Evolutionary conservation across 1,140 invertebrate genomes (phyloP).

Genomic region (Samia ricini): DNA sequence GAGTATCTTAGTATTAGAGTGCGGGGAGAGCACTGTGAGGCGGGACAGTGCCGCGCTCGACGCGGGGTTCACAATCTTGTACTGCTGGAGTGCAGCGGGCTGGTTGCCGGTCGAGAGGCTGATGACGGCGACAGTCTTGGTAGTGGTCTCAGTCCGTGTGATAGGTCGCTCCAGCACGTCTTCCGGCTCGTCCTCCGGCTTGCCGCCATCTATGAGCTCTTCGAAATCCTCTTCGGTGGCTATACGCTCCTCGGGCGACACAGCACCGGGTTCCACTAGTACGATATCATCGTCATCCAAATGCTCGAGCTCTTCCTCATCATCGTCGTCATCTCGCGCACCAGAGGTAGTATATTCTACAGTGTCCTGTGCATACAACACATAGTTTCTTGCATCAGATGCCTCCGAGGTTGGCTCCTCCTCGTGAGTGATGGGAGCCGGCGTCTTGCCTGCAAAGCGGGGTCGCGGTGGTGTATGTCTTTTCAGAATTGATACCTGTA

Average conservation of each 20-base stretch:
- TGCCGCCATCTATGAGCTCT: slow-evolving; percentile 79
- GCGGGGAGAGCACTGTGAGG: slow-evolving; percentile 63
- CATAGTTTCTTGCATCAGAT: slow-evolving; percentile 80
- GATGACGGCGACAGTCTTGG: slow-evolving; percentile 75
- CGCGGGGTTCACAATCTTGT: slow-evolving; percentile 67
- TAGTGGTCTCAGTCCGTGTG: slow-evolving; percentile 68
- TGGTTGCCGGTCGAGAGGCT: slow-evolving; percentile 68
- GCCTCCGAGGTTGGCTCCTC: slow-evolving; percentile 58
- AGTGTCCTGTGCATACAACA: slow-evolving; percentile 79
- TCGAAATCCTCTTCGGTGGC: slow-evolving; percentile 81
- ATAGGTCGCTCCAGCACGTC: slow-evolving; percentile 50
- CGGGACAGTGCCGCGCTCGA: slow-evolving; percentile 53
- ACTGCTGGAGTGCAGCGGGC: slow-evolving; percentile 61
- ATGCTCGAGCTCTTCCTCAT: slow-evolving; percentile 72
- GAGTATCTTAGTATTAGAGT: slow-evolving; percentile 70
- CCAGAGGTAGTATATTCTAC: slow-evolving; percentile 71
- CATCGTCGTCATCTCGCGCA: slow-evolving; percentile 58
- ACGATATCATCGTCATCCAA: slow-evolving; percentile 81
- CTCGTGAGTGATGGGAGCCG: slow-evolving; percentile 56
- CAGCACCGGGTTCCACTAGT: slow-evolving; percentile 79
- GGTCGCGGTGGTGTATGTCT: slow-evolving; percentile 75
- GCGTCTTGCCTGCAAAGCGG: slow-evolving; percentile 71
- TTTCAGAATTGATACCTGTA: slow-evolving; percentile 73
- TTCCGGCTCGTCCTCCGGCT: slow-evolving; percentile 71
- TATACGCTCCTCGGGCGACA: slow-evolving; percentile 80